Evolutionary conservation across 2,113 vertebrate genomes (phyloP).

Genomic region (Philantomba maxwellii): DNA sequence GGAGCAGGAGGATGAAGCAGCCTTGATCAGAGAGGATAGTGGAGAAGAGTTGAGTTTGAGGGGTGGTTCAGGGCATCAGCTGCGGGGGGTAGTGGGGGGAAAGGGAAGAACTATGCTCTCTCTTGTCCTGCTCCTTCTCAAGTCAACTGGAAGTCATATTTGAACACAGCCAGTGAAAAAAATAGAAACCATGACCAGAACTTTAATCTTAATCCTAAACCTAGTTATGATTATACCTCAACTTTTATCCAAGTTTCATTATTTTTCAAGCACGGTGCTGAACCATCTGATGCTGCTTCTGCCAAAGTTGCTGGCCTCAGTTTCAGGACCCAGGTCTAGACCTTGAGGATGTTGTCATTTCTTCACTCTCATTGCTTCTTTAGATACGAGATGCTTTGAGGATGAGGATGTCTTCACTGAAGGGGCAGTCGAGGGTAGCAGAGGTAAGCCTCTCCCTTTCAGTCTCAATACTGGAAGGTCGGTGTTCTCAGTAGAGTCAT

Average conservation of each 20-base stretch:
- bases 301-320: neutral
- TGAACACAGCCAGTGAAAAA: neutral
- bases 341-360: neutral
- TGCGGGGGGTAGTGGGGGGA: fast-evolving
- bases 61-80: too few species aligned
- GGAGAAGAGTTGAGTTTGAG: neutral
- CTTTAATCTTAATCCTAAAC: neutral
- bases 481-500: neutral
- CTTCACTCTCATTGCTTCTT: neutral
- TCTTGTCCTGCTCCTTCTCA: neutral
- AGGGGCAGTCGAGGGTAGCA: slow-evolving; percentile 36
- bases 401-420: slow-evolving; percentile 63
- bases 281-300: neutral
- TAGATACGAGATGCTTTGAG: slow-evolving; percentile 80
- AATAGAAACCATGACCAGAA: neutral
- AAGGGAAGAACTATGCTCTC: neutral
- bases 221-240: neutral
- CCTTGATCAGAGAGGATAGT: neutral
- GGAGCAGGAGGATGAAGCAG: neutral
- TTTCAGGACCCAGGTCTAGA: neutral
- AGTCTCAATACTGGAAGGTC: neutral
- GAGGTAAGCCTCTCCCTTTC: slow-evolving; percentile 68
- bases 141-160: neutral
- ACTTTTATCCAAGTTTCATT: neutral
- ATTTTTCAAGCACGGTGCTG: neutral